Evolutionary conservation across 2,888 invertebrate genomes (phyloP).

Genomic region (Limnephilus lunatus): DNA sequence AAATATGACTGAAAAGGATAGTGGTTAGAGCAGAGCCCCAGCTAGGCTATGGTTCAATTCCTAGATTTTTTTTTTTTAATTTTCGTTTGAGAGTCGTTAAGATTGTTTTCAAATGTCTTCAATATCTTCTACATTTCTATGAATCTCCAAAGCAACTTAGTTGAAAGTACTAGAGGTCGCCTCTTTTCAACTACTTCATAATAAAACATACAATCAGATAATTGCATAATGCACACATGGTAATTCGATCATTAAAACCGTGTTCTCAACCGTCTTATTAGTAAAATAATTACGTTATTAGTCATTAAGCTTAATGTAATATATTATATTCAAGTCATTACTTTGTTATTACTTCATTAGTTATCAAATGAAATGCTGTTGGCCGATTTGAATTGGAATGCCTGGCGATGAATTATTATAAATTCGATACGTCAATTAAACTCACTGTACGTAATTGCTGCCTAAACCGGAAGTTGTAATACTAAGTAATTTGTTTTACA

Average conservation of each 20-base stretch:
- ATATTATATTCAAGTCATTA: neutral
- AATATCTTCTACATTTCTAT: neutral
- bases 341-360: neutral
- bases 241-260: neutral
- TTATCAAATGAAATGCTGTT: neutral
- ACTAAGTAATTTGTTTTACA: conserved; percentile 34
- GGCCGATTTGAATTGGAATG: neutral
- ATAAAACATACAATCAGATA: neutral
- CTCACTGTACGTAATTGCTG: neutral
- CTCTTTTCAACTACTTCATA: neutral
- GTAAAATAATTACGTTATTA: neutral
- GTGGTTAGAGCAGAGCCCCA: too few relatives aligned
- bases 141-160: neutral
- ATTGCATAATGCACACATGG: neutral
- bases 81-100: too few relatives aligned
- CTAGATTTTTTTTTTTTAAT: too few relatives aligned
- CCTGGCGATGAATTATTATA: neutral
- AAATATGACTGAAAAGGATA: too few relatives aligned
- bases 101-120: too few relatives aligned
- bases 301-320: neutral
- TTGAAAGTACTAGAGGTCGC: neutral
- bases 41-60: too few relatives aligned
- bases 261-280: neutral
- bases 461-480: conserved; percentile 28
- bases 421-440: conserved; percentile 40